A percentile compares a stretch with the other conserved stretches of the same genome.
These are phyloP conservation scores for Bergia puertoricense DNA, from an alignment of 92 coral and sea anemone species.

Conservation along the genomic window DNA sequence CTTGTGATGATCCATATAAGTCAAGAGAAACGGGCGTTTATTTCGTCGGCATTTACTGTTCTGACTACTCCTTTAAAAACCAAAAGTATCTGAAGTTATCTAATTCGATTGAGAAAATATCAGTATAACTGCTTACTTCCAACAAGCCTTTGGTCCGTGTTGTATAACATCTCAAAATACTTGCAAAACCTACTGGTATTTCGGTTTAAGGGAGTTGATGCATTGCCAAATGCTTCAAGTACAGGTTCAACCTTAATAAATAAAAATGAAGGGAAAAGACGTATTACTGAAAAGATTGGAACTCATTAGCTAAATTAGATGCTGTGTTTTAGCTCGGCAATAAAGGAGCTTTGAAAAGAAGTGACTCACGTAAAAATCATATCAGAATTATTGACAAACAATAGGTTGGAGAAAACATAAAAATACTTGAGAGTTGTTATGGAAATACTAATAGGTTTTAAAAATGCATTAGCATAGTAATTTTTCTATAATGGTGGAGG, in stretches of 20 bases:
- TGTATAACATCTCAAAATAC: conserved; percentile 61
- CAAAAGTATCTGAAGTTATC: too few relatives aligned
- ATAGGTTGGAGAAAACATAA: neutral
- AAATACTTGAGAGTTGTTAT: neutral
- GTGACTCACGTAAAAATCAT: too few relatives aligned
- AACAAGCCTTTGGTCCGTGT: conserved; percentile 50
- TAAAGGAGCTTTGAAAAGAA: neutral
- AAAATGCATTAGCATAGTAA: too few relatives aligned
- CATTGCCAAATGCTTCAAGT: conserved; percentile 84
- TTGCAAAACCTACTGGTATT: conserved; percentile 75
- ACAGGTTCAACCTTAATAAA: conserved; percentile 48
- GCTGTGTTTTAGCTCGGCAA: neutral
- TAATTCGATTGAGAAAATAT: neutral
- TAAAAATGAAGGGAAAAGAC: neutral
- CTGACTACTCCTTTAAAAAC: too few relatives aligned
- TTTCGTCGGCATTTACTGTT: too few relatives aligned
- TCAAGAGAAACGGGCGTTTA: too few relatives aligned
- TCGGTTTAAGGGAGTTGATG: conserved; percentile 52
- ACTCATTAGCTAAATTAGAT: neutral
- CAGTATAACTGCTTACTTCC: conserved; percentile 59
- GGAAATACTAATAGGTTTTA: neutral
- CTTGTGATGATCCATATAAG: too few relatives aligned
- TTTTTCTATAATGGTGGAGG: too few relatives aligned
- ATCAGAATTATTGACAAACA: neutral
- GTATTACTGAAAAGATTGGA: too few relatives aligned